A percentile compares a stretch with the other conserved stretches of the same genome.
phyloP scores from a whole-genome alignment of 2,888 invertebrate species.

The Aphodius sticticus region DNA sequence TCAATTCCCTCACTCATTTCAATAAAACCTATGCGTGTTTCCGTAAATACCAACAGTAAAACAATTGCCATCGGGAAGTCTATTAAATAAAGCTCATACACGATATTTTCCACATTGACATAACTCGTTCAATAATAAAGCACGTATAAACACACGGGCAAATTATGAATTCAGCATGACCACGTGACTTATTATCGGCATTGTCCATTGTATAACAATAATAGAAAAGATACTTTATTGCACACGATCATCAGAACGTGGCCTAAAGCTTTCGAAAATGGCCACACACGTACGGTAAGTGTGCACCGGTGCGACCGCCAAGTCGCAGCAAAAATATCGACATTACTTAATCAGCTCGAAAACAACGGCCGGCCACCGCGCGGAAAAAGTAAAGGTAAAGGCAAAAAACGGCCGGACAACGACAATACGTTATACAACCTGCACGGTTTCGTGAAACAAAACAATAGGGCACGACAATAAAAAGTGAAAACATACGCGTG shows the following conservation, averaged over 20 bases:
- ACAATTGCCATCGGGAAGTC: neutral
- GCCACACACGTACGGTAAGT: neutral
- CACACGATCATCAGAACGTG: constrained; percentile 4
- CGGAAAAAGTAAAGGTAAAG: neutral
- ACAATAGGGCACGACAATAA: constrained; percentile 35
- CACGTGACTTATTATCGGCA: neutral
- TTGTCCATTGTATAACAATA: constrained; percentile 4
- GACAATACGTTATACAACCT: constrained; percentile 31
- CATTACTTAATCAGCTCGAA: constrained; percentile 20
- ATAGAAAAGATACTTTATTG: constrained; percentile 4
- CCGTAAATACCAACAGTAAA: neutral
- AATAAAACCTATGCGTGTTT: too few species aligned
- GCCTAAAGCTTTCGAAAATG: constrained; percentile 16
- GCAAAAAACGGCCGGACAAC: constrained; percentile 15
- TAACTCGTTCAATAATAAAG: neutral
- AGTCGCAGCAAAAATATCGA: neutral
- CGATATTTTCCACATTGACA: neutral
- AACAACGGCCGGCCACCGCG: neutral
- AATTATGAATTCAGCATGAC: neutral
- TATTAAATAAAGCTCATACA: neutral
- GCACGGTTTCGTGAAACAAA: constrained; percentile 30
- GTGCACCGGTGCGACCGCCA: constrained; percentile 11
- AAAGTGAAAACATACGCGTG: constrained; percentile 32
- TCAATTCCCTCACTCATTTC: too few species aligned
- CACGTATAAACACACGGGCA: neutral